phyloP scores from a whole-genome alignment of 2,888 invertebrate species.

The Erynnis tages region DNA sequence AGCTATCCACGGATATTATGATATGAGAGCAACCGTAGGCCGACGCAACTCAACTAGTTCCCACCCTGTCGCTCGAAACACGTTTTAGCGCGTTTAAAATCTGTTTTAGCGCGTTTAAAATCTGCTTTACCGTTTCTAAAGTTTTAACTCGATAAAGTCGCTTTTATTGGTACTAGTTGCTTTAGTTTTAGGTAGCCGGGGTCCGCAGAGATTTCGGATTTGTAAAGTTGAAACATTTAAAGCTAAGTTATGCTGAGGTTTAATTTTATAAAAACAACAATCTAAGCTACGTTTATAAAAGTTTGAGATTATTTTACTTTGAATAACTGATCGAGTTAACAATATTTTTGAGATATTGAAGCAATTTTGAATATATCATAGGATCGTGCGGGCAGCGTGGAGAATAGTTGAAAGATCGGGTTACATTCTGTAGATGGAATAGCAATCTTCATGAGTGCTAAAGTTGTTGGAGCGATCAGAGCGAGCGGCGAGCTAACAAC shows the following conservation, averaged over 20 bases:
- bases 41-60: slow-evolving; percentile 46
- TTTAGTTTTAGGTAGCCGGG: slow-evolving; percentile 19
- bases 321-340: no score
- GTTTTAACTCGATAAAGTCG: slow-evolving; percentile 27
- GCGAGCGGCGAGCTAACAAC: slow-evolving; percentile 50
- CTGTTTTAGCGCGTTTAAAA: slow-evolving; percentile 28
- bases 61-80: slow-evolving; percentile 6
- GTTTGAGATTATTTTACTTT: no score
- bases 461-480: slow-evolving; percentile 52
- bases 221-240: slow-evolving; percentile 20
- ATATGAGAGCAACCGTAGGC: slow-evolving; percentile 66
- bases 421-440: slow-evolving; percentile 46
- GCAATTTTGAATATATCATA: slow-evolving; percentile 13
- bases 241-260: slow-evolving; percentile 7
- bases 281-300: neutral
- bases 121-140: slow-evolving; percentile 27
- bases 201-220: slow-evolving; percentile 24
- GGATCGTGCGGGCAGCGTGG: neutral
- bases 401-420: slow-evolving; percentile 37
- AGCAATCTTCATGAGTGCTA: slow-evolving; percentile 63
- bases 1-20: slow-evolving; percentile 70
- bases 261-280: neutral
- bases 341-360: neutral
- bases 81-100: slow-evolving; percentile 26
- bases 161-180: slow-evolving; percentile 28